Evolutionary conservation across 2,888 invertebrate species (phyloP), one percentile per base, ranked within the genome.

Genomic region (Lymantria dispar): DNA sequence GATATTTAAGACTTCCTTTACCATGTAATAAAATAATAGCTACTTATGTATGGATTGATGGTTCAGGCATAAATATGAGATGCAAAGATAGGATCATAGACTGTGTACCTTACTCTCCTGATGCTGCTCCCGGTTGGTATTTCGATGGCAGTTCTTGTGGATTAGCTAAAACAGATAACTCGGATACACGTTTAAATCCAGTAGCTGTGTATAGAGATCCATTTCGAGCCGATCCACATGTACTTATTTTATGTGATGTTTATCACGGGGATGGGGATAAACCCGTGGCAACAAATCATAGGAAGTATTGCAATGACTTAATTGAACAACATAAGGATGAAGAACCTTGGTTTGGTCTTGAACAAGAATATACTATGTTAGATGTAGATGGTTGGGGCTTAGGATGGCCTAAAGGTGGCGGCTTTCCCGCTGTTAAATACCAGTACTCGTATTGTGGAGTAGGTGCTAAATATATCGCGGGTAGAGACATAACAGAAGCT

Each of bases 361-460:
- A 98, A 80, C 98, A 98, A 83, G 98, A 98, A 76, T 98, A 97
- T 80, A 97, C 97, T 2, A 93, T 98, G 77, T 85, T 97, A 38
- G 98, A 98, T 73, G 94, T 95, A 67, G 97, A 98, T 75, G 93
- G 95, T n/a, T 94, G 97, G 91, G 98, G 97, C 7, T 92, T 97
- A 44, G 98, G 98, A 30, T 98, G 98, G 98, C 98, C 98, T 7
- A 96, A 96, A 80, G 96, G 97, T 67, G 98, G 98, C 45, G 98
- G 95, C 70, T 98, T 97, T 0, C 97, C 96, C 29, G 77, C 84
- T 5, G 96, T 97, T 69, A 98, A 99, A 45, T 99, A 99, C 15
- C 98, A 99, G 85, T 90, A 79, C 56, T 87, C 85, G 0, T 99
- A 99, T 77, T 99, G 99, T 77, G 99, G 99, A 45, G 97, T 98